Conservation (phyloP, 2,797 vertebrate species). For the Carapus acus region DNA sequence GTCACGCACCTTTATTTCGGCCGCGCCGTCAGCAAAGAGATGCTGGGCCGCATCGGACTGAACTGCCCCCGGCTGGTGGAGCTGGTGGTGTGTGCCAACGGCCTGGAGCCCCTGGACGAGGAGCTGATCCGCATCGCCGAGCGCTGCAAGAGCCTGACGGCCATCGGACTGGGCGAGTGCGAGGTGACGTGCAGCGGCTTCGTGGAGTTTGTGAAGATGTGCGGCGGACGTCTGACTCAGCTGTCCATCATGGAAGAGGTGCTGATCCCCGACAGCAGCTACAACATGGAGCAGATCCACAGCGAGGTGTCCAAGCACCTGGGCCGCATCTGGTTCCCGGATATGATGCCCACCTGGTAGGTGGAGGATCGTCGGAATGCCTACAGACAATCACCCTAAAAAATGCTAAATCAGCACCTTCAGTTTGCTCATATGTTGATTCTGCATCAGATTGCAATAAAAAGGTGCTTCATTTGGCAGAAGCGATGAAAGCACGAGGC, state of each 20-base stretch:
- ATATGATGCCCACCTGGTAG: conserved; percentile 97
- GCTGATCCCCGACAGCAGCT: conserved; percentile 90
- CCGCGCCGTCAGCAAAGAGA: conserved; percentile 88
- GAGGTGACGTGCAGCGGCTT: conserved; percentile 96
- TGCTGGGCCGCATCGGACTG: conserved; percentile 89
- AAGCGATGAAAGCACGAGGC: not conserved
- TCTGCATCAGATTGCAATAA: conserved; percentile 6
- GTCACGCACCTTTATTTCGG: conserved; percentile 96
- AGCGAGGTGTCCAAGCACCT: conserved; percentile 95
- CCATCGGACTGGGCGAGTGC: conserved; percentile 90
- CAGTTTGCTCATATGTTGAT: not conserved
- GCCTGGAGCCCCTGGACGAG: conserved; percentile 87
- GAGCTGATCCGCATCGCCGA: conserved; percentile 91
- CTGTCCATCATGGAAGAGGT: conserved; percentile 97
- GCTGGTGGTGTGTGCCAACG: conserved; percentile 93
- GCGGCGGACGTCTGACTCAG: conserved; percentile 87
- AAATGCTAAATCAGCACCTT: too few relatives aligned
- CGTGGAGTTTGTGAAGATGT: conserved; percentile 95
- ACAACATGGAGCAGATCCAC: conserved; percentile 91
- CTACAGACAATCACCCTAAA: conserved; percentile 1
- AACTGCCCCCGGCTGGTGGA: conserved; percentile 91
- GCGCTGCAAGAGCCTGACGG: conserved; percentile 86
- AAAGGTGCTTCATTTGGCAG: conserved; percentile 1
- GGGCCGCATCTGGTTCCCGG: conserved; percentile 91
- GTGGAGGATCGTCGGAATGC: not conserved